Evolutionary conservation across 2,888 invertebrate species (phyloP), one percentile per base, ranked within the genome.

Genomic region (Xestoiulus laeticollis): DNA sequence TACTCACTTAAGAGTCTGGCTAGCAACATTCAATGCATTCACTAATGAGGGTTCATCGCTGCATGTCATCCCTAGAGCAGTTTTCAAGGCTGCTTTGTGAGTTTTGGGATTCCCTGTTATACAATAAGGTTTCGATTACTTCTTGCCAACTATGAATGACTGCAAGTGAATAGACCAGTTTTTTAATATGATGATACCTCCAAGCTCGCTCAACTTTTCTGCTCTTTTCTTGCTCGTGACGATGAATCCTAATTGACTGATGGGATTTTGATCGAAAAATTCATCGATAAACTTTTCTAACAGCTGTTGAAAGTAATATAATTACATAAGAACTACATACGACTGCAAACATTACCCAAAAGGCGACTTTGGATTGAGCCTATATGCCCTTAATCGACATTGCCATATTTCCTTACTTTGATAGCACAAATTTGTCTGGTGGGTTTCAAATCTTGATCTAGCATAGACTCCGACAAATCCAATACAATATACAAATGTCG

Each of bases 231-330:
- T 98, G 91, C 96, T 96, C 91, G 98, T 96, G 14, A 95, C 93
- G 89, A 99, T 96, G 59, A 99, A 93, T 33, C 99, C 99, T 89
- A 99, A 93, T 92, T 99, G 99, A 91, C 99, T 98, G 87, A 99
- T 96, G 14, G 99, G 99, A 93, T 99, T 99, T 92, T 99, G 98
- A 92, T 99, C 99, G 92, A 99, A 99, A 92, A 97, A 99, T 92
- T 99, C 98, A 90, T 98, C 97, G 88, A 99, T 95, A 92, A 99
- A 99, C 89, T 95, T 95, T 92, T 98, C 97, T 89, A 99, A 92
- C 19, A 98, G 93, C 97, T 98, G 92, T 89, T 94, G 93, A 89
- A 89, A 16, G 19, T 19, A 33, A 33, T 30, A 12, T 38, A 1
- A 87, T 12, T 22, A 68, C 30, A 89, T 89, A 89, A n/a, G 59